These are phyloP conservation scores for Poecilia picta DNA, from an alignment of 2,797 vertebrate species.

Conservation along the genomic window DNA sequence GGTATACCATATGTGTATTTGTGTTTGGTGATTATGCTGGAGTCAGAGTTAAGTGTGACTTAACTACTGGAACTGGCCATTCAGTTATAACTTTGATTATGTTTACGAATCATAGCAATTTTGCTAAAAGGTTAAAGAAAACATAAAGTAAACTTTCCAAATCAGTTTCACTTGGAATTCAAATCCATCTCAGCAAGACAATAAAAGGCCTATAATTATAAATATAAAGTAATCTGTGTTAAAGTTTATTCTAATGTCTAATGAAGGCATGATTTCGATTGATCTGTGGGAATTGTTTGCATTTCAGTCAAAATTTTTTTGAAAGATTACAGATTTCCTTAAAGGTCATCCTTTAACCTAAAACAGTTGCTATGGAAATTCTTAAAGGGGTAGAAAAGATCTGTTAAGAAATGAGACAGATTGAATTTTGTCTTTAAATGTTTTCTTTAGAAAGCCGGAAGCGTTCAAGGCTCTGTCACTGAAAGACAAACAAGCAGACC, in stretches of 20 bases:
- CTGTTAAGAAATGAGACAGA: too few species aligned
- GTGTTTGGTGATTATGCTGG: not conserved
- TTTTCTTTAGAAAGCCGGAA: too few species aligned
- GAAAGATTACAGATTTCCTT: not conserved
- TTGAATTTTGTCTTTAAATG: too few species aligned
- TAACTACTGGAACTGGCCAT: not conserved
- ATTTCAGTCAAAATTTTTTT: not conserved
- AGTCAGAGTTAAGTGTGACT: not conserved
- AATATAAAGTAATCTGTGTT: not conserved
- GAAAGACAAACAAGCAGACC: too few species aligned
- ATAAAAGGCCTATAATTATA: not conserved
- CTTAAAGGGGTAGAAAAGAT: too few species aligned
- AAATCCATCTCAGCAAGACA: not conserved
- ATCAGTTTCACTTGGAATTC: not conserved
- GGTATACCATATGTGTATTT: not conserved
- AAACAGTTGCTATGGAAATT: not conserved
- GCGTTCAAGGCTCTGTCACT: too few species aligned
- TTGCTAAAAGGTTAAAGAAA: not conserved
- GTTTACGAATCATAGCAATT: not conserved
- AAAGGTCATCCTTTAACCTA: not conserved
- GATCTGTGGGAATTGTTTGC: not conserved
- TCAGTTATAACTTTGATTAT: not conserved
- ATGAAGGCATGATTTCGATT: not conserved
- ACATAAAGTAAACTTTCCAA: not conserved
- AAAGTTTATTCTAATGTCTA: not conserved